Evolutionary conservation across 2,888 invertebrate genomes (phyloP).

Genomic region (Antheraea assamensis): DNA sequence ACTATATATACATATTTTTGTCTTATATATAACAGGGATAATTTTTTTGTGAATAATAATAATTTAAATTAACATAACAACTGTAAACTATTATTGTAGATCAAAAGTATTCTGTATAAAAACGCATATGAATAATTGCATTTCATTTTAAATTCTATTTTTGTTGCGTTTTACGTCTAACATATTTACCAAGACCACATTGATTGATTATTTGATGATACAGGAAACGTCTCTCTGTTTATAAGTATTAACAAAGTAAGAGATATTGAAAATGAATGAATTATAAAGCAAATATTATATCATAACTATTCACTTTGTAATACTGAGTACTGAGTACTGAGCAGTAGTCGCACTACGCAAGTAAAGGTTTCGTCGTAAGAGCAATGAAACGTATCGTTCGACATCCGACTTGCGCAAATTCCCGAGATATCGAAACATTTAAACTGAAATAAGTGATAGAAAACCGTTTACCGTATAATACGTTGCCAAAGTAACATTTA

Average conservation of each 20-base stretch:
- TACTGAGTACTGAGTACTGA: conserved; percentile 35
- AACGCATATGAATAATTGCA: too few species aligned
- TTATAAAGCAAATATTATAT: not conserved
- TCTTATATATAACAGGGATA: too few species aligned
- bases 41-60: too few species aligned
- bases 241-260: not conserved
- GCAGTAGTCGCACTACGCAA: conserved; percentile 37
- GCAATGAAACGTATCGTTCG: conserved; percentile 63
- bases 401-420: conserved; percentile 63
- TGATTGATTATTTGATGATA: too few species aligned
- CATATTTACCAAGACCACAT: too few species aligned
- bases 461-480: not conserved
- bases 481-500: not conserved
- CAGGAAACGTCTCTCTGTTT: not conserved
- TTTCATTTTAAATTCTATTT: too few species aligned
- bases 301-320: not conserved
- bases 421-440: conserved; percentile 31
- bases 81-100: too few species aligned
- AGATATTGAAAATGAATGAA: not conserved
- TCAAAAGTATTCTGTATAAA: too few species aligned
- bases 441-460: not conserved
- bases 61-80: too few species aligned
- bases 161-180: too few species aligned
- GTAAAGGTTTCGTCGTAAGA: conserved; percentile 58
- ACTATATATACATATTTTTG: too few species aligned